phyloP scores from a whole-genome alignment of 2,797 vertebrate genomes.

The Xiphophorus birchmanni region DNA sequence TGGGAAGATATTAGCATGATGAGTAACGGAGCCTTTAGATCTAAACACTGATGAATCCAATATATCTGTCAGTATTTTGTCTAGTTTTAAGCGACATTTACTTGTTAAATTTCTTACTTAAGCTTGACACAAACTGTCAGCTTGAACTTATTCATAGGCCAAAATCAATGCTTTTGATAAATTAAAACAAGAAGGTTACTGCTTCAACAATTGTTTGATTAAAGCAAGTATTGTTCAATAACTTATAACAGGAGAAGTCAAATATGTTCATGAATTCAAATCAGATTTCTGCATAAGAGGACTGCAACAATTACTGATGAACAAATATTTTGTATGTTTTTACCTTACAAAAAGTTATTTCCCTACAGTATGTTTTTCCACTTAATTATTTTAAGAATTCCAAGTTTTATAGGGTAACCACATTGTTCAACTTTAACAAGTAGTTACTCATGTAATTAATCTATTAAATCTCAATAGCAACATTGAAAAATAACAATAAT shows the following conservation, averaged over 20 bases:
- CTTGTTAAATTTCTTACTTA: conserved; percentile 32
- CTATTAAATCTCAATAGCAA: neutral
- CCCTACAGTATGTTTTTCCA: too few relatives aligned
- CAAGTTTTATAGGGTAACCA: neutral
- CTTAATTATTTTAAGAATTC: too few relatives aligned
- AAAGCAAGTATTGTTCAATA: neutral
- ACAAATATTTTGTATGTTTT: neutral
- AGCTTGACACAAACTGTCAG: conserved; percentile 25
- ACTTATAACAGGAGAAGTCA: neutral
- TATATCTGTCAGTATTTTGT: conserved; percentile 34
- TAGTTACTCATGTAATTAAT: neutral
- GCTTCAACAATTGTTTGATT: neutral
- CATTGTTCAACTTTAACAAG: neutral
- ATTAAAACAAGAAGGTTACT: neutral
- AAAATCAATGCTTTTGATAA: neutral
- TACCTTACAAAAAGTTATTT: too few relatives aligned
- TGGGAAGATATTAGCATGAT: conserved; percentile 47
- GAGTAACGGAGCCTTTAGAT: conserved; percentile 54
- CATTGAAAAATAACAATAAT: neutral
- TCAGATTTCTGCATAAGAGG: neutral
- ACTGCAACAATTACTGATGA: neutral
- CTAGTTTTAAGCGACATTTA: conserved; percentile 27
- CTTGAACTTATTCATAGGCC: conserved; percentile 18
- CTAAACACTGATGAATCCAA: conserved; percentile 60
- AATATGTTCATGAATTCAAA: neutral